Conservation (phyloP, 53 echinoderm and acorn worm genomes). For the Echinometra lucunter region DNA sequence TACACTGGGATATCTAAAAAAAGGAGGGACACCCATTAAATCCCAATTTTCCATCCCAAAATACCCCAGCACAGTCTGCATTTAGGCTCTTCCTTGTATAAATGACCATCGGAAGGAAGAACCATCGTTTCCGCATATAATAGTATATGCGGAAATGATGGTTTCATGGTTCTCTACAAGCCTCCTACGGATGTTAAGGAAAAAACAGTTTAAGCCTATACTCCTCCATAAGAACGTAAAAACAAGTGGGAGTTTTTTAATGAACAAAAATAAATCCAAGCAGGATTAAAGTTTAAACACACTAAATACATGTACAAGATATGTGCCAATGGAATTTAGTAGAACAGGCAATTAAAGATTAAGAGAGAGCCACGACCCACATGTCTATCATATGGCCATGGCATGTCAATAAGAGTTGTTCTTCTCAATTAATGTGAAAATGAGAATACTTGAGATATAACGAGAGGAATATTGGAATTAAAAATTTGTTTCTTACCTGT, state of each 20-base stretch:
- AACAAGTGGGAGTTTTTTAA: not conserved
- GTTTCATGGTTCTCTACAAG: not conserved
- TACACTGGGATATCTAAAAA: not conserved
- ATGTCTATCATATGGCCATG: too few species aligned
- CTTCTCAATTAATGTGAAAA: not conserved
- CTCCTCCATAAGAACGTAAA: not conserved
- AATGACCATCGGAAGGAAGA: conserved; percentile 23
- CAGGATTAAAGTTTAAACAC: not conserved
- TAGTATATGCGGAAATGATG: not conserved
- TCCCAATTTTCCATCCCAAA: not conserved
- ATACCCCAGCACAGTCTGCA: not conserved
- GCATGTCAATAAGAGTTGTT: too few species aligned
- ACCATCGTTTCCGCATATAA: not conserved
- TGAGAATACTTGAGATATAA: not conserved
- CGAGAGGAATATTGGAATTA: not conserved
- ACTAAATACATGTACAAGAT: too few species aligned
- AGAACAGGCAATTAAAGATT: too few species aligned
- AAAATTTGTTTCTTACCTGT: conserved; percentile 20
- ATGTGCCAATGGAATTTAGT: too few species aligned
- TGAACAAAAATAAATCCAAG: not conserved
- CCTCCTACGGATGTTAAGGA: not conserved
- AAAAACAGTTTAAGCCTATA: not conserved
- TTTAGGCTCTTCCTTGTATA: not conserved
- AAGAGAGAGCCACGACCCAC: too few species aligned
- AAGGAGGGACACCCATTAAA: not conserved